phyloP scores from a whole-genome alignment of 2,113 vertebrate genomes.

The Elaphurus davidianus region DNA sequence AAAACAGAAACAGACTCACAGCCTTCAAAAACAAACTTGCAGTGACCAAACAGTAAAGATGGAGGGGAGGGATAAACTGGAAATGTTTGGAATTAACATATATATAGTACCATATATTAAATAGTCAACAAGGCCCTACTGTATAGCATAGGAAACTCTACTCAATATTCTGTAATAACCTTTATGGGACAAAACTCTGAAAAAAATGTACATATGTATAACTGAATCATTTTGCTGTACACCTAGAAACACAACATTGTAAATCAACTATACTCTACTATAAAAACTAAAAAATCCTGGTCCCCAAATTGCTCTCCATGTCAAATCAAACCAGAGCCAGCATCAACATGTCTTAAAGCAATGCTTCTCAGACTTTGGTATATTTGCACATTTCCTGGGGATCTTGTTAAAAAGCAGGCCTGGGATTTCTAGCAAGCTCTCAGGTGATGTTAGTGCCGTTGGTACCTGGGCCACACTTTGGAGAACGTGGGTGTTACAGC shows the following conservation, averaged over 20 bases:
- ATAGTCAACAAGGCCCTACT: not conserved
- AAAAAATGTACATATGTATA: not conserved
- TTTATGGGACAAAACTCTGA: not conserved
- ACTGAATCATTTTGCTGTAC: not conserved
- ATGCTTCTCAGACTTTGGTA: not conserved
- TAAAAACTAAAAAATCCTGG: not conserved
- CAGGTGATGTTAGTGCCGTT: rapidly evolving
- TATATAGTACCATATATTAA: not conserved
- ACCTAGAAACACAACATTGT: not conserved
- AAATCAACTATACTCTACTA: not conserved
- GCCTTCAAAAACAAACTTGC: not conserved
- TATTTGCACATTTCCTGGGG: not conserved
- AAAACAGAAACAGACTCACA: not conserved
- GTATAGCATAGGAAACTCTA: not conserved
- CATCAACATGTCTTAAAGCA: not conserved
- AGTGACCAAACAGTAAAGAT: not conserved
- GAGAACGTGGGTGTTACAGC: not conserved
- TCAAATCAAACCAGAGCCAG: not conserved
- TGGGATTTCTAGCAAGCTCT: not conserved
- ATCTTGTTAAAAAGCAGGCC: not conserved
- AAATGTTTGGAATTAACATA: not conserved
- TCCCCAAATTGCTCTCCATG: not conserved
- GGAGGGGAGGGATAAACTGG: not conserved
- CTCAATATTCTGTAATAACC: not conserved
- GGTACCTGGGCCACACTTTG: not conserved